Conservation (phyloP, 1,140 invertebrate genomes). For the Megalonaias nervosa region DNA sequence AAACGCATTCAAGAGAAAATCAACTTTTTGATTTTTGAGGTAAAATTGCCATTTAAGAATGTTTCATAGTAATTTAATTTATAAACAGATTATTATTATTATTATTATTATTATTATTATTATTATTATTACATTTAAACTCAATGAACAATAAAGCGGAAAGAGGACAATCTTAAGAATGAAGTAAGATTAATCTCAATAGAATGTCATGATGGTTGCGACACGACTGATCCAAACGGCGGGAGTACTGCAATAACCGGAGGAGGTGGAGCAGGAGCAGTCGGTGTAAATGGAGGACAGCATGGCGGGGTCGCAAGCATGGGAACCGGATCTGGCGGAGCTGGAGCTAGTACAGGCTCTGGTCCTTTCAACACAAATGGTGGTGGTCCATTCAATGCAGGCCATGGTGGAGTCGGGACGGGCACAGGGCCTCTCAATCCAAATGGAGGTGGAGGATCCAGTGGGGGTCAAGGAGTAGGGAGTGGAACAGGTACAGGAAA, state of each 20-base stretch:
- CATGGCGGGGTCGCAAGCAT: neutral
- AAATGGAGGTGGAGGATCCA: slow-evolving; percentile 1
- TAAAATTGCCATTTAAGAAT: slow-evolving; percentile 1
- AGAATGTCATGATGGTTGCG: slow-evolving; percentile 23
- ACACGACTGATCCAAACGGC: slow-evolving; percentile 1
- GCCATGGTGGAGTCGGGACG: neutral
- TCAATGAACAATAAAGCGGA: too few relatives aligned
- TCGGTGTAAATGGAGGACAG: neutral
- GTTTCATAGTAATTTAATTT: neutral
- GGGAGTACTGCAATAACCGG: neutral
- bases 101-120: too few relatives aligned
- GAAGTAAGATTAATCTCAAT: neutral
- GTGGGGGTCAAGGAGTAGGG: neutral
- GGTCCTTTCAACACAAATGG: neutral
- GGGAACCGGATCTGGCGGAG: neutral
- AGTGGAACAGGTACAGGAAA: neutral
- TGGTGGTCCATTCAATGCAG: neutral
- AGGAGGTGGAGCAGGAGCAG: neutral
- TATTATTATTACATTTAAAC: too few relatives aligned
- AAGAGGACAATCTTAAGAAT: too few relatives aligned
- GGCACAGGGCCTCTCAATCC: neutral
- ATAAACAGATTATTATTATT: too few relatives aligned
- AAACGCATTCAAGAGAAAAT: neutral
- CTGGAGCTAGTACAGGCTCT: neutral
- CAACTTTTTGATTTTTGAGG: neutral